Evolutionary conservation across 2,113 vertebrate species (phyloP).

Genomic region (Leucopsar rothschildi): DNA sequence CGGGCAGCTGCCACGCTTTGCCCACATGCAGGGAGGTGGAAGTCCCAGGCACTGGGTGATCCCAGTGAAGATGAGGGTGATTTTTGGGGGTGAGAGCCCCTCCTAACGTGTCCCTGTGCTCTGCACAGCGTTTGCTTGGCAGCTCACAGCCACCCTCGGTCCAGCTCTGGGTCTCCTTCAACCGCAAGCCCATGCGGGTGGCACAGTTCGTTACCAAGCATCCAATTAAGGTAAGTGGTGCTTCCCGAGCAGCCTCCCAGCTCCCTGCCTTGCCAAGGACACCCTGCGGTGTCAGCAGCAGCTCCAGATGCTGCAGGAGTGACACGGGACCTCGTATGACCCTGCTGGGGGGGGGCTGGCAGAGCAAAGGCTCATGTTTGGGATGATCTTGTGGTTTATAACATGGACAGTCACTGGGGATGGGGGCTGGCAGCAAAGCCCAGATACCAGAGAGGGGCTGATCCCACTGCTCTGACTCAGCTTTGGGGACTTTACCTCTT

Average conservation of each 20-base stretch:
- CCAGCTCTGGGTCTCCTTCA: slow-evolving; percentile 98
- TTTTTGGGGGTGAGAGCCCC: neutral
- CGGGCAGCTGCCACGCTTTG: neutral
- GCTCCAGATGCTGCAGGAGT: neutral
- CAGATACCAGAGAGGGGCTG: neutral
- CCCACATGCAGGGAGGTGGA: rapidly evolving
- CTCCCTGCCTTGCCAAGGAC: neutral
- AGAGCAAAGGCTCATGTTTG: rapidly evolving
- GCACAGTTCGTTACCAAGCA: slow-evolving; percentile 93
- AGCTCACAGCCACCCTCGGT: slow-evolving; percentile 78
- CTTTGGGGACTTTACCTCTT: neutral
- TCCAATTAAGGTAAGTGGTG: slow-evolving; percentile 87
- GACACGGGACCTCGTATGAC: neutral
- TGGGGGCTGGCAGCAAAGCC: neutral
- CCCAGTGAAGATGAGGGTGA: neutral
- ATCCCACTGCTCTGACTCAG: neutral
- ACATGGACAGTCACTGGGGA: rapidly evolving
- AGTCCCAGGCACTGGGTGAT: neutral
- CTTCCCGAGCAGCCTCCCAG: neutral
- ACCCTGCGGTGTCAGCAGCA: neutral
- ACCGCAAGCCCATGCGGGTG: slow-evolving; percentile 91
- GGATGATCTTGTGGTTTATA: neutral
- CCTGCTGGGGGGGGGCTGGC: neutral
- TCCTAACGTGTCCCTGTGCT: neutral
- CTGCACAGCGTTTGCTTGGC: slow-evolving; percentile 77